Conservation (phyloP, 1,140 invertebrate species). For the Piezodorus guildinii region DNA sequence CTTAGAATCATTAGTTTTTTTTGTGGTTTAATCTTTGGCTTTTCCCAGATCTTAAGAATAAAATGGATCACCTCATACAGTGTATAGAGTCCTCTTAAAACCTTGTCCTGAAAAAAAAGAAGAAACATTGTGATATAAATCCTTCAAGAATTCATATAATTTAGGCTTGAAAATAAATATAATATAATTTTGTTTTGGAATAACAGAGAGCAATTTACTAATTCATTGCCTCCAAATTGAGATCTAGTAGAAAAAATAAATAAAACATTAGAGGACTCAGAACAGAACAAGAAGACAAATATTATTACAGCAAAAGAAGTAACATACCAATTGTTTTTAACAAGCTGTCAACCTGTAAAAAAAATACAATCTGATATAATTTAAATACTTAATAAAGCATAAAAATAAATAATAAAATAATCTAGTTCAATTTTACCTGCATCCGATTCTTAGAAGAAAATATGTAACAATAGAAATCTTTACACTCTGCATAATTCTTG, state of each 20-base stretch:
- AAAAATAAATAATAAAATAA: background rate
- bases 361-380: background rate
- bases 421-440: background rate
- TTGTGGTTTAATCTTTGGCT: too few relatives aligned
- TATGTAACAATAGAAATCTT: background rate
- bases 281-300: too few relatives aligned
- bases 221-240: too few relatives aligned
- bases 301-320: too few relatives aligned
- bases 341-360: background rate
- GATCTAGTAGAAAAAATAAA: too few relatives aligned
- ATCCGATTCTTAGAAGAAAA: background rate
- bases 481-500: background rate
- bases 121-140: background rate
- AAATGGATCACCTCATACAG: background rate
- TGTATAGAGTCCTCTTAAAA: background rate
- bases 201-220: too few relatives aligned
- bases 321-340: background rate
- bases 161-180: too few relatives aligned
- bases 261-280: too few relatives aligned
- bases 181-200: too few relatives aligned
- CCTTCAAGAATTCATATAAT: too few relatives aligned
- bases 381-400: background rate
- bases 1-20: too few relatives aligned
- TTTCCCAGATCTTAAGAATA: too few relatives aligned
- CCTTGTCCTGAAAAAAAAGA: background rate